phyloP scores from a whole-genome alignment of 2,888 invertebrate species.

The Eupithecia centaureata region DNA sequence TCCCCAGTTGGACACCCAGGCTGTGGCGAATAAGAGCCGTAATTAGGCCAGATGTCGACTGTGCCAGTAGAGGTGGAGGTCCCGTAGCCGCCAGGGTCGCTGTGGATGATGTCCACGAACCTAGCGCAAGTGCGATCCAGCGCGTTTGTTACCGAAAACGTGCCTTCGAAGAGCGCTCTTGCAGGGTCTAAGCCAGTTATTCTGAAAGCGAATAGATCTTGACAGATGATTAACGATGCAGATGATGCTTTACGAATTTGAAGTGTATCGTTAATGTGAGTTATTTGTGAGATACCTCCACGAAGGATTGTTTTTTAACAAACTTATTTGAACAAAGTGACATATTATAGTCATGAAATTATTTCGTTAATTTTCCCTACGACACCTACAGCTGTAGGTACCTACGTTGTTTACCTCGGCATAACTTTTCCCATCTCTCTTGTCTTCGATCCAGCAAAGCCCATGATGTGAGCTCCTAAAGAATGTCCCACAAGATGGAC shows the following conservation, averaged over 20 bases:
- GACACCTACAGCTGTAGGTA: no score
- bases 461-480: conserved; percentile 75
- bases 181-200: conserved; percentile 85
- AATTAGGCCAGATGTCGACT: conserved; percentile 85
- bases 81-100: conserved; percentile 85
- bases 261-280: no score
- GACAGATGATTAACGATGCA: no score
- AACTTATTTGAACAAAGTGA: no score
- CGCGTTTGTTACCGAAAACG: conserved; percentile 55
- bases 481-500: conserved; percentile 76
- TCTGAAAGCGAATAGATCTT: conserved; percentile 61
- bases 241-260: no score
- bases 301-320: no score
- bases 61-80: conserved; percentile 77
- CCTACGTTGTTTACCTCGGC: conserved; percentile 67
- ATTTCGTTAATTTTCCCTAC: no score
- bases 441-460: conserved; percentile 63
- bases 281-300: no score
- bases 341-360: no score
- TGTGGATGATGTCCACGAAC: conserved; percentile 87
- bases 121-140: conserved; percentile 80
- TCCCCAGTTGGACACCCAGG: conserved; percentile 80
- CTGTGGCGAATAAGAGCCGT: conserved; percentile 67
- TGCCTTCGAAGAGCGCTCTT: conserved; percentile 82
- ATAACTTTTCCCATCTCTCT: conserved; percentile 60